phyloP scores from a whole-genome alignment of 2,797 vertebrate genomes.

The Anguilla marmorata region DNA sequence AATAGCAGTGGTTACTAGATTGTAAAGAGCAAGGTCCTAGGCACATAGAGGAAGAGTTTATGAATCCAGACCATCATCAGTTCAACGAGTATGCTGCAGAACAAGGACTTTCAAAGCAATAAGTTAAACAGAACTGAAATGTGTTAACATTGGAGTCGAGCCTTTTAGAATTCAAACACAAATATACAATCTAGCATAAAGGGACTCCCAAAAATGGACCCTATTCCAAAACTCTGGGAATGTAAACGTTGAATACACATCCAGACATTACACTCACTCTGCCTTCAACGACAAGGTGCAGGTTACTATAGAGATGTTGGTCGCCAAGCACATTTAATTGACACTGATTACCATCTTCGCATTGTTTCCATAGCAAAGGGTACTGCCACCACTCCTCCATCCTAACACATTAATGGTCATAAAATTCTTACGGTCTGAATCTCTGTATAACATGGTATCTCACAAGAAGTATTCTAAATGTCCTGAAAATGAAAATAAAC shows the following conservation, averaged over 20 bases:
- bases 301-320: constrained; percentile 33
- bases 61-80: not conserved
- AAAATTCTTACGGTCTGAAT: not conserved
- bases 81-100: not conserved
- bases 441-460: not conserved
- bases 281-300: not conserved
- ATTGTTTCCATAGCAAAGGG: constrained; percentile 35
- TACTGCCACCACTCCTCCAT: not conserved
- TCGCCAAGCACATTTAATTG: not conserved
- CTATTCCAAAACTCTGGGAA: not conserved
- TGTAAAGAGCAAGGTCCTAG: not conserved
- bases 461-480: not conserved
- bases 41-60: not conserved
- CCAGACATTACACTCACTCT: not conserved
- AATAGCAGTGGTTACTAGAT: not conserved
- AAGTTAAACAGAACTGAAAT: not conserved
- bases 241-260: not conserved
- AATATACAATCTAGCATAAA: no score
- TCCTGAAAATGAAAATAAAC: not conserved
- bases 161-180: not conserved
- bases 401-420: not conserved
- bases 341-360: constrained; percentile 5
- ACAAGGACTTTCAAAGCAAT: not conserved
- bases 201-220: not conserved
- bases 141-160: not conserved